These are phyloP conservation scores for Gadopsis marmoratus DNA, from an alignment of 2,797 vertebrate species.

Conservation along the genomic window DNA sequence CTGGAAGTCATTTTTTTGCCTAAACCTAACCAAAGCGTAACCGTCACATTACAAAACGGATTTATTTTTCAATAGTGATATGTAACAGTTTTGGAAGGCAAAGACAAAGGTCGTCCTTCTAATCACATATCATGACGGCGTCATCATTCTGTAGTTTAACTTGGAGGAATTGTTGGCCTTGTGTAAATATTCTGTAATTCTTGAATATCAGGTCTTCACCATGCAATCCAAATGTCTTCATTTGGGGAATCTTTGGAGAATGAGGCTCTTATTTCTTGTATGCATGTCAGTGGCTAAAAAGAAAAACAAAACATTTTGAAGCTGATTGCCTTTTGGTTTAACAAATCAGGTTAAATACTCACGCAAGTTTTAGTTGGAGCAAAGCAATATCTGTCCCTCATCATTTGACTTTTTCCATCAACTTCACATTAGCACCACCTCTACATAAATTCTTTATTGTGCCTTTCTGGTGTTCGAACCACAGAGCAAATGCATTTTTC, in stretches of 20 bases:
- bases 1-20: too few relatives aligned
- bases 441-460: slow-evolving; percentile 9
- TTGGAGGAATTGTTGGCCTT: not conserved
- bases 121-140: too few relatives aligned
- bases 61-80: not conserved
- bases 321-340: not conserved
- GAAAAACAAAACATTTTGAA: not conserved
- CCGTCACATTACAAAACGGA: not conserved
- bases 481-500: slow-evolving; percentile 54
- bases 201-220: too few relatives aligned
- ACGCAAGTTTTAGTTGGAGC: too few relatives aligned
- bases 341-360: not conserved
- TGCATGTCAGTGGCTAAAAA: not conserved
- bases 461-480: slow-evolving; percentile 37
- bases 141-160: not conserved
- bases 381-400: not conserved
- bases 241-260: not conserved
- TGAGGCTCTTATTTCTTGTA: not conserved
- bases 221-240: not conserved
- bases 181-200: not conserved
- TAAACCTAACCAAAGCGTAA: not conserved
- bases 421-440: slow-evolving; percentile 13
- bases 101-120: not conserved
- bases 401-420: not conserved
- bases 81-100: not conserved